These are phyloP conservation scores for Tetraneura akinire DNA, from an alignment of 1,140 invertebrate genomes.

Conservation along the genomic window DNA sequence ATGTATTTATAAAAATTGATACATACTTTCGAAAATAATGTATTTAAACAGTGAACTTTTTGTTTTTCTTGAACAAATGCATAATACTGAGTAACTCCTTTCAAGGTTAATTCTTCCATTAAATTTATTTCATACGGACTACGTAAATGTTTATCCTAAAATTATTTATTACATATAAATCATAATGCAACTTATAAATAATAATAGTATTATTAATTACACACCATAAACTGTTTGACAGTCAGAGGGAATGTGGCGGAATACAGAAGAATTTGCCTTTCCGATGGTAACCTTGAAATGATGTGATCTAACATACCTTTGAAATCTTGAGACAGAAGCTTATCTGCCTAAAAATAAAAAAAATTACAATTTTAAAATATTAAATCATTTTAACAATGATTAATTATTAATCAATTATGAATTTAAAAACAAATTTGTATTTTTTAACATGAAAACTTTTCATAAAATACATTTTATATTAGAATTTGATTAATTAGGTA, in stretches of 20 bases:
- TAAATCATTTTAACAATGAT: no score
- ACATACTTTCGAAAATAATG: slow-evolving; percentile 94
- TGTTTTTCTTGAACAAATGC: slow-evolving; percentile 99
- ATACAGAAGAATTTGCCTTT: slow-evolving; percentile 97
- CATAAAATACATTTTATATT: no score
- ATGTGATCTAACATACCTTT: slow-evolving; percentile 98
- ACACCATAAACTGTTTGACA: slow-evolving; percentile 97
- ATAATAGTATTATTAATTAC: no score
- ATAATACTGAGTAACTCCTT: slow-evolving; percentile 99
- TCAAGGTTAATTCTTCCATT: slow-evolving; percentile 99
- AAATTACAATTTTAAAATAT: no score
- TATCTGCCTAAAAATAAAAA: slow-evolving; percentile 74
- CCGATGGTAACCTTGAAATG: slow-evolving; percentile 87
- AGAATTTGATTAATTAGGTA: no score
- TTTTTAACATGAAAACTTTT: no score
- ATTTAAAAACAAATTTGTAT: no score
- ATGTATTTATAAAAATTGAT: background rate
- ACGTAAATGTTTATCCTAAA: slow-evolving; percentile 86
- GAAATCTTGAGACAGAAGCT: slow-evolving; percentile 98
- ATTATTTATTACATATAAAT: background rate
- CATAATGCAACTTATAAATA: no score
- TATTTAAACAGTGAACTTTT: slow-evolving; percentile 99
- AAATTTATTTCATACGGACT: slow-evolving; percentile 99
- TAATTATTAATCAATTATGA: no score
- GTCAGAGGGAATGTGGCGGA: slow-evolving; percentile 99